Base-by-base conservation (phyloP, 1,140 invertebrate species). In the Ptiloglossa arizonensis region DNA sequence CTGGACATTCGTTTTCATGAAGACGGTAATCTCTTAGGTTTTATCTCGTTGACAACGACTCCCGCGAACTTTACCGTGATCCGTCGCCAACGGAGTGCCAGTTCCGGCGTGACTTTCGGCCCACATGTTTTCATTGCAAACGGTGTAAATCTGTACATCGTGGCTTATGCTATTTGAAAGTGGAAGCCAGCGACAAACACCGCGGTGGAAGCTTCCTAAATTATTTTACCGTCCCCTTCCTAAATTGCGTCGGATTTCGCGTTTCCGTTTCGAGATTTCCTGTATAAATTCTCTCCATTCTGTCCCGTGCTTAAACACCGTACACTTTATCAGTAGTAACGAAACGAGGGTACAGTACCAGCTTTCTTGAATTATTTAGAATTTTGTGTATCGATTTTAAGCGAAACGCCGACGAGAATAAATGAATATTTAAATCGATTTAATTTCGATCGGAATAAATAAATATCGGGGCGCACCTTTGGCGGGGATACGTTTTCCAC, bases 21-120 rank as follows among this genome's bases (percentile, higher is more conserved):
- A 71, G 50, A 35, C 71, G 74, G 70, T 81, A 80, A 82, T 82
- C 59, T 54, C 63, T 22, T 29, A 57, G 57, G 52, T 79, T 74
- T 44, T 35, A 52, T 69, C 62, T 69, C 69, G 72, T 73, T 80
- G 59, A 46, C 59, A 71, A 71, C 71, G 38, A 50, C 24, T 35
- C 5, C 41, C 44, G 41, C 46, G 24, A 64, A 74, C 57, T 70
- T 68, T 32, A 66, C 66, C 46, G 19, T 82, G 80, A 80, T 82
- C 67, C 76, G 71, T 64, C 52, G 73, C 27, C 56, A 44, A 17
- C 11, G 35, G 8, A 9, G 13, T 57, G 32, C 56, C 73, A 41
- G 77, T 60, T 57, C 52, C 44, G 52, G 66, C 62, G 50, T 62
- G 50, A 72, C 64, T 81, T 72, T 70, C 68, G 17, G 35, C 11